Conservation (phyloP, 2,113 vertebrate species). For the Apus apus region DNA sequence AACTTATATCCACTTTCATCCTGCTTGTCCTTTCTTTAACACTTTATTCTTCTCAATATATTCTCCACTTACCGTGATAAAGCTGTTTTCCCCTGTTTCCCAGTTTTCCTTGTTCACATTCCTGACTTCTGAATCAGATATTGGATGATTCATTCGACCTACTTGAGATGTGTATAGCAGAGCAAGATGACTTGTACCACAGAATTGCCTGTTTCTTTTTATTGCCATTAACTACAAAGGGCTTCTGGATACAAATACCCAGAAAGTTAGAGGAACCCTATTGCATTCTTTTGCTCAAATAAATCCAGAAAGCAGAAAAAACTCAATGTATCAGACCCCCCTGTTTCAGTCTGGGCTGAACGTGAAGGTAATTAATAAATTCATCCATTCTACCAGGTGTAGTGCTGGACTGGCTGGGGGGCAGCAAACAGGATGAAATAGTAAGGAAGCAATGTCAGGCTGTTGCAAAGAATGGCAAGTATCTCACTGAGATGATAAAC, state of each 20-base stretch:
- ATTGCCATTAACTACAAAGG: neutral
- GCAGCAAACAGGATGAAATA: neutral
- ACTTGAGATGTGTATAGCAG: neutral
- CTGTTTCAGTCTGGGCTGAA: neutral
- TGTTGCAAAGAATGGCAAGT: constrained; percentile 4
- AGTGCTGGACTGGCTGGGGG: neutral
- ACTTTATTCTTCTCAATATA: neutral
- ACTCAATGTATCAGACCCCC: neutral
- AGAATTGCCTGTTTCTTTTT: neutral
- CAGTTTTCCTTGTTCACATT: neutral
- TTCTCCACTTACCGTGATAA: neutral
- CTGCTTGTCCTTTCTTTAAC: neutral
- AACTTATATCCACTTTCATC: neutral
- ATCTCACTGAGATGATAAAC: constrained; percentile 21
- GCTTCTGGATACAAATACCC: neutral
- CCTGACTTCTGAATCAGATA: constrained; percentile 19
- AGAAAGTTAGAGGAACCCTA: neutral
- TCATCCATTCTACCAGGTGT: neutral
- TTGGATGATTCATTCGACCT: constrained; percentile 15
- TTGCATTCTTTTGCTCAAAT: neutral
- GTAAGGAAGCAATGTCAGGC: neutral
- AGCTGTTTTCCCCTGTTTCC: neutral
- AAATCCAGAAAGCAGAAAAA: neutral
- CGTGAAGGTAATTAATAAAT: neutral
- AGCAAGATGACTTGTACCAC: neutral